Conservation (phyloP, 2,113 vertebrate genomes). For the Deroptyus accipitrinus region DNA sequence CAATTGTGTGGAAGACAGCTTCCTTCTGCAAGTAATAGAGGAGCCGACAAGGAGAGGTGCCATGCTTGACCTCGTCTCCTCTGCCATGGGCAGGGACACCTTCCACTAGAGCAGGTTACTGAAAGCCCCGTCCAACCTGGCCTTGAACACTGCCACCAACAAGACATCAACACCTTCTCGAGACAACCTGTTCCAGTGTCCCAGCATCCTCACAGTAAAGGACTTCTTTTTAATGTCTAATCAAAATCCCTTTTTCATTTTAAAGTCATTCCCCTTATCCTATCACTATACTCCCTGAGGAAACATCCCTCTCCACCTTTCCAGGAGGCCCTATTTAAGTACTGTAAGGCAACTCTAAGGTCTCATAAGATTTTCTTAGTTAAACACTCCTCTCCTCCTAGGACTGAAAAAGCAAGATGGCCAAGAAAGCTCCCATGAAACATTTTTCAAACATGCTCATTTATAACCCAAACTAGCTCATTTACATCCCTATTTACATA, state of each 20-base stretch:
- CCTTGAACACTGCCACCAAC: background rate
- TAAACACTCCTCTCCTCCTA: background rate
- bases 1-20: too few relatives aligned
- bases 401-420: background rate
- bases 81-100: background rate
- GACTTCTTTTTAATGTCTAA: background rate
- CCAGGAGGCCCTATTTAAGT: background rate
- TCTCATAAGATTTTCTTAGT: background rate
- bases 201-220: background rate
- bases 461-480: constrained; percentile 4
- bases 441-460: background rate
- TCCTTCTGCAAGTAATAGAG: too few relatives aligned
- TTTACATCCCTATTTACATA: constrained; percentile 54
- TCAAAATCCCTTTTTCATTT: background rate
- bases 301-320: background rate
- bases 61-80: accelerated
- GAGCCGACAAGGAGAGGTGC: too few relatives aligned
- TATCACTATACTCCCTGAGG: background rate
- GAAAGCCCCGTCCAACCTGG: background rate
- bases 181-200: background rate
- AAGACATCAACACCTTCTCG: accelerated
- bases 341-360: background rate
- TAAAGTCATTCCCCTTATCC: background rate
- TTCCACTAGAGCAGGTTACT: background rate
- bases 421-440: background rate